Evolutionary conservation across 2,113 vertebrate genomes (phyloP).

Genomic region (Albula glossodonta): DNA sequence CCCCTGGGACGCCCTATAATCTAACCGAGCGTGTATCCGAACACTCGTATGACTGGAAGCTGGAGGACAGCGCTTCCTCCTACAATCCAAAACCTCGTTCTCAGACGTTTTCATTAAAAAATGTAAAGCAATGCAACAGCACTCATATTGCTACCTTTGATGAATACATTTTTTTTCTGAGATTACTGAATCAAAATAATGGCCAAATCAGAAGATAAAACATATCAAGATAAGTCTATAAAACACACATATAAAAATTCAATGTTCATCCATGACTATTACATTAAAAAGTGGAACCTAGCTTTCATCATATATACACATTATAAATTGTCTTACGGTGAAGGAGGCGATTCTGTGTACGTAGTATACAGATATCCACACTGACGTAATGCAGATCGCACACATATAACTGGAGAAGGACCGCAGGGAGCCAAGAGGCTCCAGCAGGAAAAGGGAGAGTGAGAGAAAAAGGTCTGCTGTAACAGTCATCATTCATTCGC

Average conservation of each 20-base stretch:
- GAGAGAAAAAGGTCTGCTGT: constrained; percentile 45
- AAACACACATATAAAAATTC: too few relatives aligned
- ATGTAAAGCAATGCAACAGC: too few relatives aligned
- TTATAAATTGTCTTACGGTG: neutral
- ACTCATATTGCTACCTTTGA: too few relatives aligned
- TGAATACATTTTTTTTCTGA: too few relatives aligned
- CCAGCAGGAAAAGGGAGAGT: constrained; percentile 31
- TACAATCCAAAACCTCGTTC: neutral
- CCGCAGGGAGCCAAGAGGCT: neutral
- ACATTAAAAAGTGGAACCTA: too few relatives aligned
- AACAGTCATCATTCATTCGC: constrained; percentile 82
- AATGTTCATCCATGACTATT: too few relatives aligned
- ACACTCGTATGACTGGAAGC: constrained; percentile 18
- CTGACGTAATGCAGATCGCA: neutral
- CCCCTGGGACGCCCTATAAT: constrained; percentile 33
- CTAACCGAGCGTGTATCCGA: constrained; percentile 32
- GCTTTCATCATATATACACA: too few relatives aligned
- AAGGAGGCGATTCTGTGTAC: neutral
- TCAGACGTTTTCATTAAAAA: too few relatives aligned
- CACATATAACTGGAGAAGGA: neutral
- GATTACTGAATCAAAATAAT: too few relatives aligned
- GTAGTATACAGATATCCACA: neutral
- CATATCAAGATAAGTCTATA: too few relatives aligned
- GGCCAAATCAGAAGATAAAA: too few relatives aligned
- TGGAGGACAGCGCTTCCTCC: constrained; percentile 11